Base-by-base conservation (phyloP, 2,113 vertebrate genomes). In the Macquaria ambigua region DNA sequence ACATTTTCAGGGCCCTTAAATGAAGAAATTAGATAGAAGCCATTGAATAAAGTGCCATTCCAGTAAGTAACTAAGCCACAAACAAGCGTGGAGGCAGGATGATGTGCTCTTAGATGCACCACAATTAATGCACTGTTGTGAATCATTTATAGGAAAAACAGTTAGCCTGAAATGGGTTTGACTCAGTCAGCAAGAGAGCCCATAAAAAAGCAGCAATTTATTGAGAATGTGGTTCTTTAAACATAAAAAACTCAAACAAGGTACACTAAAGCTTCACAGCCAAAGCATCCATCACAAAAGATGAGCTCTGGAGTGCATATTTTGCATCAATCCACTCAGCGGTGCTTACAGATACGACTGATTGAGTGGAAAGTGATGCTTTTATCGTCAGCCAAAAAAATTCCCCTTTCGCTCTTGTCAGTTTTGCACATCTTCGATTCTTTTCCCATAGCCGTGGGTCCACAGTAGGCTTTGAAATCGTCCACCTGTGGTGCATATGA, bases 1-100 rank as follows among this genome's bases (percentile, higher is more conserved):
- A 31, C 48, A 34, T 46, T 39, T 55, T 31, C 79, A 46, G 8
- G 37, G 53, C 8, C 31, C 74, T 61, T 74, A 34, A 75, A 64
- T 78, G 43, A 84, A 89, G 79, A 88, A 85, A 88, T 74, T 74
- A 67, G 70, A 86, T 61, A 67, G 64, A 87, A 76, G 80, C n/a
- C 48, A 50, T 18, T 25, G 63, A 81, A 77, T 41, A 25, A 66
- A 86, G 74, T 74, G 87, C 63, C 67, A 70, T 75, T 87, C 80
- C 85, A 67, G 75, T 85, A 90, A 89, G 87, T 84, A 86, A 91
- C 89, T 88, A 82, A 84, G 59, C 72, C 77, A 41, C 39, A 80
- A 69, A 80, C 59, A 12, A 63, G 84, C 70, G 83, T 55, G 74
- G 77, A 89, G 86, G 78, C 76, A 73, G 79, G 37, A 81, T 85